A percentile compares a stretch with the other conserved stretches of the same genome.
Conservation (phyloP, 2,113 vertebrate species). For the Prolemur simus region DNA sequence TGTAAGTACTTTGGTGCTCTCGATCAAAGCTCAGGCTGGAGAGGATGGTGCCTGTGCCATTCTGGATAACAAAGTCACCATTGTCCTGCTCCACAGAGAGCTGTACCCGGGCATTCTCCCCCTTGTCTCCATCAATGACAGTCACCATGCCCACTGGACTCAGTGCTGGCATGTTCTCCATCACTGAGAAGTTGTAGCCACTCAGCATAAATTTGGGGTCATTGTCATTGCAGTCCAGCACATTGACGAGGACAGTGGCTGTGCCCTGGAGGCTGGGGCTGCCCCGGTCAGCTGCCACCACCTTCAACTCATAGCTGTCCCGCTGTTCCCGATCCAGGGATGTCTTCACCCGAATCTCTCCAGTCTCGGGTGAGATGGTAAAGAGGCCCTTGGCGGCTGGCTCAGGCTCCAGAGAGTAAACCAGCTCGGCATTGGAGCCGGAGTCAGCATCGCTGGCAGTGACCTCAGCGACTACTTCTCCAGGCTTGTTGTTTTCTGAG, state of each 20-base stretch:
- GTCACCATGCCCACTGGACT: constrained; percentile 98
- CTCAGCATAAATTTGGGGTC: constrained; percentile 98
- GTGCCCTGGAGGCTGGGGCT: constrained; percentile 94
- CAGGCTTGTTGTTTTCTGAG: constrained; percentile 92
- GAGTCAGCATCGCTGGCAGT: constrained; percentile 93
- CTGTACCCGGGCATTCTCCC: constrained; percentile 92
- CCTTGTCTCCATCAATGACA: constrained; percentile 94
- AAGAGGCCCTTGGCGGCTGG: constrained; percentile 89
- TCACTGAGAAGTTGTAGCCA: constrained; percentile 97
- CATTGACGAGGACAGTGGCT: constrained; percentile 91
- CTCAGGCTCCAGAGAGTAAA: constrained; percentile 90
- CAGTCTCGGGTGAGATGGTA: constrained; percentile 89
- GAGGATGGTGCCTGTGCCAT: constrained; percentile 95
- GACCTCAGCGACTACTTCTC: constrained; percentile 91
- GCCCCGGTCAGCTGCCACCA: constrained; percentile 94
- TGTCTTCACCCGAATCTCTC: constrained; percentile 92
- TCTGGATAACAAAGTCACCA: constrained; percentile 97
- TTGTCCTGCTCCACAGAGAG: constrained; percentile 96
- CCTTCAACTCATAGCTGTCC: constrained; percentile 92
- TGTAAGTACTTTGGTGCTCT: constrained; percentile 97
- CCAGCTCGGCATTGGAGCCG: constrained; percentile 92
- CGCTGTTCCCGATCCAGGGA: constrained; percentile 92
- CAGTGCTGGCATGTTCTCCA: constrained; percentile 95
- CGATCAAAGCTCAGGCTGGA: constrained; percentile 98
- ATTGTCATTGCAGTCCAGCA: constrained; percentile 97